Conservation (phyloP, 2,888 invertebrate genomes). For the Thelaira solivaga region DNA sequence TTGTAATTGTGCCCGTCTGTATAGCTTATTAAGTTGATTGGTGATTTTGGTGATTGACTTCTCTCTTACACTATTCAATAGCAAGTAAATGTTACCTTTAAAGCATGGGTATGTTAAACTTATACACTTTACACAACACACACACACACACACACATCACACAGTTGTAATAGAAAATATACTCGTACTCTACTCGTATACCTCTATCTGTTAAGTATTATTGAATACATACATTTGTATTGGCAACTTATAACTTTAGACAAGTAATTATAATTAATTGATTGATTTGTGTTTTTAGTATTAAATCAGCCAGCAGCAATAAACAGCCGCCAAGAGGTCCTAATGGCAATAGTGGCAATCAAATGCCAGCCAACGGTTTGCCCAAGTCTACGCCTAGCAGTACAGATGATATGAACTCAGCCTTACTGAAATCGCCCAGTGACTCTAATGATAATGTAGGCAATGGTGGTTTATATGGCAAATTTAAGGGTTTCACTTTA, state of each 20-base stretch:
- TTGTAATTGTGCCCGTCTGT: conserved; percentile 17
- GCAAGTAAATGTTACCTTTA: conserved; percentile 18
- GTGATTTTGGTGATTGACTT: conserved; percentile 29
- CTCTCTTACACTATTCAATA: background rate
- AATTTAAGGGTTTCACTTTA: conserved; percentile 91
- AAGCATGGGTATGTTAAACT: conserved; percentile 60
- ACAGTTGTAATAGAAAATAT: too few relatives aligned
- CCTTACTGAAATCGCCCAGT: conserved; percentile 80
- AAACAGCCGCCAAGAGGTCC: conserved; percentile 67
- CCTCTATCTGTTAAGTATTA: too few relatives aligned
- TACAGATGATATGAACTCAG: conserved; percentile 85
- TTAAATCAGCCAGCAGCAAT: conserved; percentile 71
- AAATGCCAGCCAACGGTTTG: conserved; percentile 66
- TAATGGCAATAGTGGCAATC: conserved; percentile 50
- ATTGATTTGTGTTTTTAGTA: conserved; percentile 67
- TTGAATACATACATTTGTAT: background rate
- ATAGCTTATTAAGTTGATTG: conserved; percentile 9
- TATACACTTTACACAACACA: conserved; percentile 19
- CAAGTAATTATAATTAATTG: conserved; percentile 19
- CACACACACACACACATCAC: conserved; percentile 26
- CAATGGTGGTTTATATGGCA: conserved; percentile 85
- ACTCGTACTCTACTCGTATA: too few relatives aligned
- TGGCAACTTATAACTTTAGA: background rate
- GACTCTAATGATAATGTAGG: conserved; percentile 79
- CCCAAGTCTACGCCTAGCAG: conserved; percentile 80